Evolutionary conservation across 2,888 invertebrate genomes (phyloP), one percentile per base, ranked within the genome.

Genomic region (Mallateleia sp.): DNA sequence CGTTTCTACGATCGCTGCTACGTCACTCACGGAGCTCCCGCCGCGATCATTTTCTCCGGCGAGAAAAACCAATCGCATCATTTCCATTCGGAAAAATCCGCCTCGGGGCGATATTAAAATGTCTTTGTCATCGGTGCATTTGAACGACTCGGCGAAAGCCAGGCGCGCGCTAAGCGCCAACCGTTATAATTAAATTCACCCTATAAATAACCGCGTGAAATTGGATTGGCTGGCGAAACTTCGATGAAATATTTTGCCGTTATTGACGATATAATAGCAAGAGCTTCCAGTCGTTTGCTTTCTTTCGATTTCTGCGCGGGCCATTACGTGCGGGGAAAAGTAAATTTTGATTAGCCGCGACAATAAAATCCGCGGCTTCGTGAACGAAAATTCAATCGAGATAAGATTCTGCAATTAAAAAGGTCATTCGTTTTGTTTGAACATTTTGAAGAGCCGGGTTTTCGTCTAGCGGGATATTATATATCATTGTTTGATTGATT

Each of bases 1-100:
- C 91, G 93, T 93, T 93, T 90, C 85, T 79, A 11, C 88, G 60
- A 54, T 79, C 42, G 69, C 9, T 14, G 62, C 72, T 5, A 66
- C 64, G 60, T 71, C 71, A 67, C 77, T 52, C 69, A 50, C 71
- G 50, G 77, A 83, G 83, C 83, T 83, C 77, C 71, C 64, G 71
- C 54, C 15, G 15, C 77, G 71, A 84, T 72, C 72, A 78, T 84
- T 84, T 83, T 84, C 74, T 22, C 42, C 52, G 50, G 0, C 34
- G 32, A 18, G 64, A 78, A 83, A 83, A 74, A 66, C 54, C 82
- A 71, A 71, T 75, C 60, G 25, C 24, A 18, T 64, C 47, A 47
- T 58, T 77, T 77, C 42, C 52, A 64, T 77, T 45, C 60, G 66
- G 32, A n/a, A 67, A 77, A 66, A 66, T 42, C 15, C 42, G n/a